Evolutionary conservation across 2,888 invertebrate species (phyloP).

Genomic region (Sinhomidia bicolor): DNA sequence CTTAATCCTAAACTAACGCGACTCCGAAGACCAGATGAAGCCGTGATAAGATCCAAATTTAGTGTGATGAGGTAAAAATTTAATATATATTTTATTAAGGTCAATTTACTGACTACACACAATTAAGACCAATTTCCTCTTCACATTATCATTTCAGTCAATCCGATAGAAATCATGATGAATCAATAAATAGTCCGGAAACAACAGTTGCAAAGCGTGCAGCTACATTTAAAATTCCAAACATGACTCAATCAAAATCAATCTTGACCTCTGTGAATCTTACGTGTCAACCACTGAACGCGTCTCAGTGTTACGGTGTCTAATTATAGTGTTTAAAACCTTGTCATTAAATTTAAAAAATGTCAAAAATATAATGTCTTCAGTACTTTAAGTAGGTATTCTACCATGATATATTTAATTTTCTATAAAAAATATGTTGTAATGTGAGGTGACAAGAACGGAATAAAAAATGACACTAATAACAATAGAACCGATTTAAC

Average conservation of each 20-base stretch:
- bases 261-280: conserved; percentile 32
- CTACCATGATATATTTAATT: too few relatives aligned
- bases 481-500: neutral
- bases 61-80: neutral
- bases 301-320: neutral
- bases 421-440: too few relatives aligned
- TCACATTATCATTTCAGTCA: too few relatives aligned
- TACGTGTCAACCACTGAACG: conserved; percentile 25
- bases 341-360: neutral
- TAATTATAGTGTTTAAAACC: neutral
- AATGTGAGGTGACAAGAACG: neutral
- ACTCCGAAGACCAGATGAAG: conserved; percentile 58
- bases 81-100: neutral
- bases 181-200: neutral
- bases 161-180: too few relatives aligned
- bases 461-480: neutral
- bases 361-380: too few relatives aligned
- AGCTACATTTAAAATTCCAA: neutral
- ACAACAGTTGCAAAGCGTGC: neutral
- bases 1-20: conserved; percentile 62
- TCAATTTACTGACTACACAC: too few relatives aligned
- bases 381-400: too few relatives aligned
- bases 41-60: neutral
- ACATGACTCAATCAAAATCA: neutral
- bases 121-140: too few relatives aligned